Percentiles rank a stretch among this genome's conserved stretches.
Conservation (phyloP, 1,140 invertebrate genomes). For the Zaprionus kolodkinae region DNA sequence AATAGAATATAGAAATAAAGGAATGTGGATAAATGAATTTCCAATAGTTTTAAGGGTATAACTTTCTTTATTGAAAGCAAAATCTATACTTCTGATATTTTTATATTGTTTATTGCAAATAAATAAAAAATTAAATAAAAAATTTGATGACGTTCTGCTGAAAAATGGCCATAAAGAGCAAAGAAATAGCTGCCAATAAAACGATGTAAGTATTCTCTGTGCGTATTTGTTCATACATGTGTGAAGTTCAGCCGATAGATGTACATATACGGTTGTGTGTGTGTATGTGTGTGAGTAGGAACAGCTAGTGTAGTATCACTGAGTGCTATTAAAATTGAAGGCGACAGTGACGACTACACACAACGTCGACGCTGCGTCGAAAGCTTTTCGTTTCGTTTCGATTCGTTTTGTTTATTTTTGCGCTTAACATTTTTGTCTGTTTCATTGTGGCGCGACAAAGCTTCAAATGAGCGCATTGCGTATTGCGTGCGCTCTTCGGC, state of each 20-base stretch:
- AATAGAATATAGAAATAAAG: too few relatives aligned
- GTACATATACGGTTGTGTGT: background rate
- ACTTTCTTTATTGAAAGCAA: background rate
- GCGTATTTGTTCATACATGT: constrained; percentile 4
- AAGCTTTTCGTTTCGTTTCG: constrained; percentile 59
- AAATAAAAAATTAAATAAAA: constrained; percentile 24
- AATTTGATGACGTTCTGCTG: constrained; percentile 27
- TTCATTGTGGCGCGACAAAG: constrained; percentile 57
- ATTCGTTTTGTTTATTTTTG: constrained; percentile 68
- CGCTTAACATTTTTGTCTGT: constrained; percentile 61
- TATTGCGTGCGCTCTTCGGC: constrained; percentile 1
- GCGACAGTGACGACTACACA: constrained; percentile 60
- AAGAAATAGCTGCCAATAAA: constrained; percentile 58
- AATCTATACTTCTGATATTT: background rate
- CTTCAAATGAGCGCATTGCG: constrained; percentile 47
- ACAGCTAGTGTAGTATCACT: constrained; percentile 56
- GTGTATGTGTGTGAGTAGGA: constrained; percentile 28
- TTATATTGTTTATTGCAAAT: constrained; percentile 7
- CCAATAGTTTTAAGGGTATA: too few relatives aligned
- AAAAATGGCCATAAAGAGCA: constrained; percentile 58
- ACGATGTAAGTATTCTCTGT: constrained; percentile 16
- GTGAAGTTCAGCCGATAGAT: constrained; percentile 1
- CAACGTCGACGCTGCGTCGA: constrained; percentile 27
- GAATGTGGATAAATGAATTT: too few relatives aligned
- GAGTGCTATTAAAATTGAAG: constrained; percentile 76